phyloP scores from a whole-genome alignment of 2,888 invertebrate species.

The Oscheius sp. region DNA sequence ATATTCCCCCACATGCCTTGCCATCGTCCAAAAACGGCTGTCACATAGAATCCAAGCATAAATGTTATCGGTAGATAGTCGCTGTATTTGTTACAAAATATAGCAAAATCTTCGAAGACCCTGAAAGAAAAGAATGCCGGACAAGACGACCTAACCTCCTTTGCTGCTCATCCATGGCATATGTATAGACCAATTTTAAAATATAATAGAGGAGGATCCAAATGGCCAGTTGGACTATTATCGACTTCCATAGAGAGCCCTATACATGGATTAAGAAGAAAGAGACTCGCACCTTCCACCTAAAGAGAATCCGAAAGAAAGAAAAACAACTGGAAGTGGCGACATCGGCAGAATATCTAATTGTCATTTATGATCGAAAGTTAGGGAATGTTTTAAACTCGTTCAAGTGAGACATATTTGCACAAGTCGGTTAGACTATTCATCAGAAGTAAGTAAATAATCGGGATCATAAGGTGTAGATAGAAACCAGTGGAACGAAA shows the following conservation, averaged over 20 bases:
- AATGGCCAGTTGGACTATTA: constrained; percentile 59
- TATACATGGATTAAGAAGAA: too few species aligned
- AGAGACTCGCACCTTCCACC: constrained; percentile 61
- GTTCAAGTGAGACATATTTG: too few species aligned
- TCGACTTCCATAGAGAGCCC: constrained; percentile 61
- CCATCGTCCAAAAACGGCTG: constrained; percentile 65
- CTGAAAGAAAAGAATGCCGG: constrained; percentile 38
- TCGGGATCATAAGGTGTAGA: too few species aligned
- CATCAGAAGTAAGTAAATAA: too few species aligned
- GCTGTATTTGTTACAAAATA: constrained; percentile 67
- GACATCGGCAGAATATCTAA: constrained; percentile 70
- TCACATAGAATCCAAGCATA: constrained; percentile 71
- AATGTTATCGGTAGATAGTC: constrained; percentile 69
- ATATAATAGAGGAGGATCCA: constrained; percentile 59
- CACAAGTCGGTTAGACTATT: too few species aligned
- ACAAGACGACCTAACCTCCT: constrained; percentile 47
- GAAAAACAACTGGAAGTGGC: constrained; percentile 65
- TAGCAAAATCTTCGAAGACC: constrained; percentile 66
- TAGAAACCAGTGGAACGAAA: too few species aligned
- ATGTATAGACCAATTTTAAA: constrained; percentile 54
- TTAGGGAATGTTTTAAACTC: neutral
- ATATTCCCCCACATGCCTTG: constrained; percentile 67
- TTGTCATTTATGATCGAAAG: constrained; percentile 58
- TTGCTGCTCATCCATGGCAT: constrained; percentile 48
- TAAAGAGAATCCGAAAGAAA: constrained; percentile 60